Conservation (phyloP, 2,888 invertebrate genomes). For the Allolobophora icterica region DNA sequence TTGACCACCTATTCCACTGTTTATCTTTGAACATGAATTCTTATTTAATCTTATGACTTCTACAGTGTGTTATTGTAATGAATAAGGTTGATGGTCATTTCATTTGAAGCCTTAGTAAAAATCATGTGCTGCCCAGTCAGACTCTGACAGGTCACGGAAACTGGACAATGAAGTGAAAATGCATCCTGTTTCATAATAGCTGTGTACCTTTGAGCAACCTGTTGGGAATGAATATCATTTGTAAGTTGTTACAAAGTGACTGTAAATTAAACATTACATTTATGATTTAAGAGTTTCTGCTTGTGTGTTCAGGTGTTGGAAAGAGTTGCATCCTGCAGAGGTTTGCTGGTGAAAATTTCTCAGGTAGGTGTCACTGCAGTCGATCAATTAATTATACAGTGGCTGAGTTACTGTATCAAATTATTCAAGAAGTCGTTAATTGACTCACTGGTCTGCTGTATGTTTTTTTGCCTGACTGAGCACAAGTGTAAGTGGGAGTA, state of each 20-base stretch:
- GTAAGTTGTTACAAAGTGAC: no score
- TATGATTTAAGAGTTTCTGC: neutral
- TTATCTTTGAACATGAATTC: no score
- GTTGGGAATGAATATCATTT: neutral
- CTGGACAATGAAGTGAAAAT: neutral
- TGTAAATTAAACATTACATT: no score
- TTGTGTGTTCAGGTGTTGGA: constrained; percentile 84
- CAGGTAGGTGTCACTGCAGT: constrained; percentile 73
- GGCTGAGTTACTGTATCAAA: neutral
- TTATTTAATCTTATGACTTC: no score
- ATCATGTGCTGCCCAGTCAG: neutral
- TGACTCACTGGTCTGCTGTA: neutral
- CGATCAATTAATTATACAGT: neutral
- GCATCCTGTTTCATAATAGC: neutral
- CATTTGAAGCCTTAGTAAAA: neutral
- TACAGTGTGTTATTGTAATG: neutral
- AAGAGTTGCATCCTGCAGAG: constrained; percentile 94
- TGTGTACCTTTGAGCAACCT: neutral
- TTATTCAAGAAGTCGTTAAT: neutral
- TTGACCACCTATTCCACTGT: no score
- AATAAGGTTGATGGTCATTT: no score
- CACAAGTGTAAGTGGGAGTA: neutral
- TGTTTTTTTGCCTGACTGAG: neutral
- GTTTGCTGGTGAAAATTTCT: constrained; percentile 98
- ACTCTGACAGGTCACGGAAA: neutral